These are phyloP conservation scores for Toxotes jaculatrix DNA, from an alignment of 2,113 vertebrate species.

Conservation along the genomic window DNA sequence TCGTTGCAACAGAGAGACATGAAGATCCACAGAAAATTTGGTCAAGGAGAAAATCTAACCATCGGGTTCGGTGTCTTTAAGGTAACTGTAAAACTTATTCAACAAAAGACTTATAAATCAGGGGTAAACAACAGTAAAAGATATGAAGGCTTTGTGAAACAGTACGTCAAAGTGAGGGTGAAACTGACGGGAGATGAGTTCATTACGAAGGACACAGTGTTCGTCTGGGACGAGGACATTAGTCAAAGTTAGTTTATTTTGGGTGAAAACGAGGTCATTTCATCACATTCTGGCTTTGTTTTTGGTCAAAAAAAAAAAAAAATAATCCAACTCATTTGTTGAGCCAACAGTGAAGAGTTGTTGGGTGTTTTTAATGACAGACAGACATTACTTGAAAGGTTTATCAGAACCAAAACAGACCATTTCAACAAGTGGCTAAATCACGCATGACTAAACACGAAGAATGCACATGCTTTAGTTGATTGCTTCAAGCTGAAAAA, in stretches of 20 bases:
- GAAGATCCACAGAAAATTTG: slow-evolving; percentile 86
- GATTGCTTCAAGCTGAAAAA: slow-evolving; percentile 54
- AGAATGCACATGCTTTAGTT: slow-evolving; percentile 32
- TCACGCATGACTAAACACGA: slow-evolving; percentile 23
- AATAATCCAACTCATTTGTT: slow-evolving; percentile 14
- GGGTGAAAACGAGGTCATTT: not conserved
- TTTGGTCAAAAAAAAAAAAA: not conserved
- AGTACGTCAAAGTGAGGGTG: not conserved
- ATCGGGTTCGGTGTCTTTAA: slow-evolving; percentile 91
- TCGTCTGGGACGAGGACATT: slow-evolving; percentile 6
- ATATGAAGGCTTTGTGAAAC: not conserved
- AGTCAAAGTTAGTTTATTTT: slow-evolving; percentile 38
- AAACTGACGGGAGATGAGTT: not conserved
- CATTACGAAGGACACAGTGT: not conserved
- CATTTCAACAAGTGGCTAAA: slow-evolving; percentile 51
- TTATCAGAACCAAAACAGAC: slow-evolving; percentile 59
- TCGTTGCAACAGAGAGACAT: slow-evolving; percentile 93
- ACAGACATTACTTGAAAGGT: slow-evolving; percentile 26
- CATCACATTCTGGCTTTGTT: slow-evolving; percentile 21
- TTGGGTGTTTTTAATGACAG: slow-evolving; percentile 29
- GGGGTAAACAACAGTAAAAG: not conserved
- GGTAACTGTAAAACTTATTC: slow-evolving; percentile 75
- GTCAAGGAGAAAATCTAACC: slow-evolving; percentile 89
- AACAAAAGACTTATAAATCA: not conserved
- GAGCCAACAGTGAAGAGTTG: slow-evolving; percentile 22